Evolutionary conservation across 1,140 invertebrate species (phyloP), one percentile per base, ranked within the genome.

Genomic region (Leucophenga varia): DNA sequence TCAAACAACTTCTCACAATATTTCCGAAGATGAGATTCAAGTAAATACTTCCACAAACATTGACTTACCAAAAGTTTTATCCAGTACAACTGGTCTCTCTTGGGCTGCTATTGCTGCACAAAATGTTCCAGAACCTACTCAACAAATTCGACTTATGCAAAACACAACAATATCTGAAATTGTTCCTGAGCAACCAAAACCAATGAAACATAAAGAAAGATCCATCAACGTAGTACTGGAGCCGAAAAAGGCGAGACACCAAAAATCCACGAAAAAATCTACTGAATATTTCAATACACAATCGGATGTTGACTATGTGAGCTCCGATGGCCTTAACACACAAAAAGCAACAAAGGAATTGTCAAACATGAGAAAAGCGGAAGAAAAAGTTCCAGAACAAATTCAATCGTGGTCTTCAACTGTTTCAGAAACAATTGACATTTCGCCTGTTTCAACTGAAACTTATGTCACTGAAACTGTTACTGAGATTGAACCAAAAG

Each of bases 61-160:
- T n/a, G n/a, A n/a, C n/a, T n/a, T n/a, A n/a, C n/a, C n/a, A n/a
- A n/a, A n/a, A n/a, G n/a, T n/a, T n/a, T n/a, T n/a, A n/a, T 16
- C 47, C 51, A 2, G 22, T 47, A 59, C 51, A 3, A 54, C 57
- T 13, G 64, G 64, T 3, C 55, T 73, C 49, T 73, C 70, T 13
- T 73, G 70, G 70, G 70, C 70, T 9, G 70, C 63, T 0, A 68
- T 73, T 14, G 54, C 70, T 30, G 70, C 70, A 12, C 63, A 73
- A 30, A 73, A 73, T 51, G 70, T 73, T 19, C 69, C 69, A n/a
- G 53, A 69, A 39, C 69, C 69, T 1, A 39, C 52, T 16, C 69
- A 72, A 25, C 56, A 64, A 49, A 72, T 72, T 22, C 50, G 69
- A 9, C 40, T 42, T 10, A 49, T 72, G 14, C 47, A 43, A 45